phyloP scores from a whole-genome alignment of 2,888 invertebrate species.

The Apamea epomidion region DNA sequence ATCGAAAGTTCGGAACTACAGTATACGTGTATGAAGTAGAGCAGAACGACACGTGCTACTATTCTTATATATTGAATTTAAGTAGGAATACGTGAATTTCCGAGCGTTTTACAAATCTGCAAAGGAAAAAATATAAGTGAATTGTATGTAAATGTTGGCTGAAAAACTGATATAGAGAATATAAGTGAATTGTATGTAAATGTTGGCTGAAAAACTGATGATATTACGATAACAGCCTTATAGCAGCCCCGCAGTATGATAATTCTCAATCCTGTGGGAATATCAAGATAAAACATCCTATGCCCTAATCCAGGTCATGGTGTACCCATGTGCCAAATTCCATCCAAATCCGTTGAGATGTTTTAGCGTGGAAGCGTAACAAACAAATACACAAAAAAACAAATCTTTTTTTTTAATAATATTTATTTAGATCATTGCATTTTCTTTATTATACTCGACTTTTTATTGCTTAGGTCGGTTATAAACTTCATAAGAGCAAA shows the following conservation, averaged over 20 bases:
- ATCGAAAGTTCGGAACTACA: not conserved
- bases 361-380: too few species aligned
- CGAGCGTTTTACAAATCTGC: not conserved
- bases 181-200: too few species aligned
- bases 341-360: too few species aligned
- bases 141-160: too few species aligned
- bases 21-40: not conserved
- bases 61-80: conserved; percentile 8
- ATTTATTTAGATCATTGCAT: not conserved
- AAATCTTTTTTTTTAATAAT: too few species aligned
- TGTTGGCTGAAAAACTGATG: too few species aligned
- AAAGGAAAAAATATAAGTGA: not conserved
- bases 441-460: not conserved
- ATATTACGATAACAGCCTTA: too few species aligned
- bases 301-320: too few species aligned
- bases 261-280: not conserved
- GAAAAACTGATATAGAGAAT: too few species aligned
- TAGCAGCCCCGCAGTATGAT: too few species aligned
- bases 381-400: too few species aligned
- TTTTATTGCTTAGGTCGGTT: not conserved
- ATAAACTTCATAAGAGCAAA: not conserved
- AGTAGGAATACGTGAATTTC: not conserved
- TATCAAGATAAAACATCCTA: not conserved
- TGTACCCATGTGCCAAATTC: too few species aligned
- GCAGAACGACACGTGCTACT: conserved; percentile 1